Conservation (phyloP, 2,113 vertebrate species). For the Sisor rabdophorus region DNA sequence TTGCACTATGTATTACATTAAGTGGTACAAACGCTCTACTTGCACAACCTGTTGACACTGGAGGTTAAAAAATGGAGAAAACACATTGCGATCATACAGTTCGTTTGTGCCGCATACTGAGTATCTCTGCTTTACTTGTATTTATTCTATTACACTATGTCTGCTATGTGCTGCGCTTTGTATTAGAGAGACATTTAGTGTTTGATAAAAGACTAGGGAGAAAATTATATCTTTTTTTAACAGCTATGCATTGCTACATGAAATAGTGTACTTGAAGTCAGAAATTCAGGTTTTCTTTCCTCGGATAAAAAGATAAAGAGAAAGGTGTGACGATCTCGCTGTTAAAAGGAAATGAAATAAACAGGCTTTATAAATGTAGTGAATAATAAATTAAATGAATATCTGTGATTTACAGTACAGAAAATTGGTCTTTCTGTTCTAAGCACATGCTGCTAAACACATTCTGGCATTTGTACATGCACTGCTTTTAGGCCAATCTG, state of each 20-base stretch:
- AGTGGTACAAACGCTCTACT: constrained; percentile 17
- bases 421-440: too few relatives aligned
- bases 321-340: not conserved
- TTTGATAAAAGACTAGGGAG: constrained; percentile 59
- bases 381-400: not conserved
- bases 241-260: constrained; percentile 75
- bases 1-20: constrained; percentile 25
- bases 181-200: constrained; percentile 81
- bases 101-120: constrained; percentile 70
- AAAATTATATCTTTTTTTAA: constrained; percentile 75
- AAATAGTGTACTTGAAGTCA: constrained; percentile 75
- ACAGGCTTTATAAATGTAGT: not conserved
- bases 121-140: constrained; percentile 75
- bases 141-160: constrained; percentile 83
- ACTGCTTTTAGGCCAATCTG: constrained; percentile 16
- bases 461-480: constrained; percentile 58
- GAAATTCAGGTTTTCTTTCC: constrained; percentile 74
- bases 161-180: constrained; percentile 87
- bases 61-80: not conserved
- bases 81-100: constrained; percentile 69
- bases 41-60: constrained; percentile 32
- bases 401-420: too few relatives aligned
- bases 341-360: not conserved
- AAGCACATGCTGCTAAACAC: constrained; percentile 27
- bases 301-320: constrained; percentile 61